These are phyloP conservation scores for Rhyacichthys aspro DNA, from an alignment of 2,797 vertebrate genomes.

Conservation along the genomic window DNA sequence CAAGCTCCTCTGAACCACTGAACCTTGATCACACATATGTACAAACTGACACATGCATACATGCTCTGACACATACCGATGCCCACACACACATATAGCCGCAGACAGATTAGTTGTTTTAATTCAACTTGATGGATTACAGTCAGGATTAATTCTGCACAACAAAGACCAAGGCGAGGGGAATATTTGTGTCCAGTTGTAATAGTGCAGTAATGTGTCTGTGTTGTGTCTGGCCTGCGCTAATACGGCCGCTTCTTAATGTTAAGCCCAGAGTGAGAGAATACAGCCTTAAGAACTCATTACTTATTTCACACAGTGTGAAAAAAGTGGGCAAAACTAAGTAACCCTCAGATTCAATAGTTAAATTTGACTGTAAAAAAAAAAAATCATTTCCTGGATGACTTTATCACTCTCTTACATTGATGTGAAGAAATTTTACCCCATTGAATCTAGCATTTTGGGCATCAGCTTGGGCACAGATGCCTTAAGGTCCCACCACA, in stretches of 20 bases:
- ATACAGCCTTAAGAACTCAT: too few species aligned
- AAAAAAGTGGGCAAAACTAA: too few species aligned
- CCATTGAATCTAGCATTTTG: too few species aligned
- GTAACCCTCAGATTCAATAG: too few species aligned
- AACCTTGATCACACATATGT: constrained; percentile 35
- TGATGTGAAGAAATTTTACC: too few species aligned
- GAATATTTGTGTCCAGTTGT: constrained; percentile 29
- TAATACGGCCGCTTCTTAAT: constrained; percentile 2
- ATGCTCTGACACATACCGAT: constrained; percentile 14
- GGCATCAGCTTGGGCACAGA: too few species aligned
- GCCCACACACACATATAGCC: constrained; percentile 24
- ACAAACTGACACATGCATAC: not conserved
- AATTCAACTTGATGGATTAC: constrained; percentile 59
- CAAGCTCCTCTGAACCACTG: constrained; percentile 36
- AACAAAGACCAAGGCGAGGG: constrained; percentile 11
- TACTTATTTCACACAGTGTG: too few species aligned
- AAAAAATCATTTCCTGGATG: too few species aligned
- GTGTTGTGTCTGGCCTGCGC: constrained; percentile 9
- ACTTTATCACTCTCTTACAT: too few species aligned
- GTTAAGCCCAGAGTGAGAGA: not conserved
- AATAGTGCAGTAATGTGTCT: constrained; percentile 5
- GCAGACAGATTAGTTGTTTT: constrained; percentile 52
- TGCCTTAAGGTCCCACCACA: too few species aligned
- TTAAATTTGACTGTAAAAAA: too few species aligned
- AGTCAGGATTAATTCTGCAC: constrained; percentile 56